Percentiles rank a stretch among this genome's conserved stretches.
These are phyloP conservation scores for Carollia perspicillata DNA, from an alignment of 2,113 vertebrate species.

Conservation along the genomic window DNA sequence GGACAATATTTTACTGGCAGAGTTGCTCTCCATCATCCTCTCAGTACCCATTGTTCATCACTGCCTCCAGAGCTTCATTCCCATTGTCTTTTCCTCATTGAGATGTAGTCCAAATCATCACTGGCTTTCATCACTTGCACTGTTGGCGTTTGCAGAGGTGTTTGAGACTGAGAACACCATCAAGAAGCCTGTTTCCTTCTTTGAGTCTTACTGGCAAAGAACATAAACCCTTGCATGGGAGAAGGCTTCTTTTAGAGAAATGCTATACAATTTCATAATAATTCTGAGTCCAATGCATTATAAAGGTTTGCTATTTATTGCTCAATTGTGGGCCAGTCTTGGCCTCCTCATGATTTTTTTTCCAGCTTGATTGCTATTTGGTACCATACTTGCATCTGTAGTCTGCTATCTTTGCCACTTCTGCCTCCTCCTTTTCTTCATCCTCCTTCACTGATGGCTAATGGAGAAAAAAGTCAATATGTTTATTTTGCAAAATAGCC, in stretches of 20 bases:
- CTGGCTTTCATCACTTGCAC: slow-evolving; percentile 55
- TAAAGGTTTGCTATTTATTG: slow-evolving; percentile 59
- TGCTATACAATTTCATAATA: slow-evolving; percentile 52
- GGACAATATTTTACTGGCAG: slow-evolving; percentile 69
- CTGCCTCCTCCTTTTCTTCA: slow-evolving; percentile 83
- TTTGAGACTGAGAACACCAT: neutral
- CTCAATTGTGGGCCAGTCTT: slow-evolving; percentile 72
- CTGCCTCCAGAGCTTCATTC: slow-evolving; percentile 79
- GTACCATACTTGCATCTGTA: slow-evolving; percentile 76
- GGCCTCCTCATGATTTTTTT: slow-evolving; percentile 60
- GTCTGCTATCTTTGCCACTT: slow-evolving; percentile 79
- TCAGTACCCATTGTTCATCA: slow-evolving; percentile 76
- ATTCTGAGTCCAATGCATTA: slow-evolving; percentile 64
- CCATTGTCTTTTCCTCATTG: slow-evolving; percentile 78
- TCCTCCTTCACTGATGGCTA: slow-evolving; percentile 72
- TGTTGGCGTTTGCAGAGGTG: slow-evolving; percentile 66
- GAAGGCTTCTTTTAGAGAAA: slow-evolving; percentile 76
- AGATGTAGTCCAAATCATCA: slow-evolving; percentile 71
- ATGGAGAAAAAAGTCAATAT: slow-evolving; percentile 70
- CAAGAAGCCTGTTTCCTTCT: slow-evolving; percentile 72
- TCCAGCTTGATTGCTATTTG: slow-evolving; percentile 80
- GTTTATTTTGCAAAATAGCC: slow-evolving; percentile 78
- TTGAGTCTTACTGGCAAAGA: slow-evolving; percentile 59
- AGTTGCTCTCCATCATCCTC: slow-evolving; percentile 75
- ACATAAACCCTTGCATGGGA: slow-evolving; percentile 52